Conservation (phyloP, 2,888 invertebrate species). For the Euplagia quadripunctaria region DNA sequence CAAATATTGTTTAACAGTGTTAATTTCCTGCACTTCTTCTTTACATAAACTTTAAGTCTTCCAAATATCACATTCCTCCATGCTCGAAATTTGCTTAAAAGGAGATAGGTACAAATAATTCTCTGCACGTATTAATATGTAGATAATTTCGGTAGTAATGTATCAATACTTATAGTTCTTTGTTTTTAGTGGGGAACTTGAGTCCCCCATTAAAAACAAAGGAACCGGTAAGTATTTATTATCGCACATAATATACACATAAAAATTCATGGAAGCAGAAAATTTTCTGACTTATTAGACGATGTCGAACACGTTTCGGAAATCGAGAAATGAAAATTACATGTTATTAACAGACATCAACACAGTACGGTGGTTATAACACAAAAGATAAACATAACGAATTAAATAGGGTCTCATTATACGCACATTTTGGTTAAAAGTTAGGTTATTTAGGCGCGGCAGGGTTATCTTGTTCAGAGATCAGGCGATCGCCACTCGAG, state of each 20-base stretch:
- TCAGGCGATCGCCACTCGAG: conserved; percentile 73
- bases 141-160: neutral
- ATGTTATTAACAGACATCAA: conserved; percentile 85
- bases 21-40: too few species aligned
- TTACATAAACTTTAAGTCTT: too few species aligned
- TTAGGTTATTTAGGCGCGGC: conserved; percentile 76
- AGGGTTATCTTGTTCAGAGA: conserved; percentile 72
- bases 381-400: conserved; percentile 85
- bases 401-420: conserved; percentile 84
- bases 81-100: too few species aligned
- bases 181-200: neutral
- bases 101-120: too few species aligned
- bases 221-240: conserved; percentile 59
- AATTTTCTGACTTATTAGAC: conserved; percentile 76
- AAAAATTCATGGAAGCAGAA: conserved; percentile 77
- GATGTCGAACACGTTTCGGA: conserved; percentile 80
- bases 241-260: conserved; percentile 65
- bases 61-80: too few species aligned
- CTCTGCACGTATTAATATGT: too few species aligned
- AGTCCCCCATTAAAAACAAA: conserved; percentile 56
- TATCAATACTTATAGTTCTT: conserved; percentile 14
- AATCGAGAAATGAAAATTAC: conserved; percentile 83
- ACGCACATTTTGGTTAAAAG: conserved; percentile 81
- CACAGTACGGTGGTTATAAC: conserved; percentile 82
- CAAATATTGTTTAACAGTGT: too few species aligned